Base-by-base conservation (phyloP, 2,888 invertebrate species). In the Heliconius ethilla region DNA sequence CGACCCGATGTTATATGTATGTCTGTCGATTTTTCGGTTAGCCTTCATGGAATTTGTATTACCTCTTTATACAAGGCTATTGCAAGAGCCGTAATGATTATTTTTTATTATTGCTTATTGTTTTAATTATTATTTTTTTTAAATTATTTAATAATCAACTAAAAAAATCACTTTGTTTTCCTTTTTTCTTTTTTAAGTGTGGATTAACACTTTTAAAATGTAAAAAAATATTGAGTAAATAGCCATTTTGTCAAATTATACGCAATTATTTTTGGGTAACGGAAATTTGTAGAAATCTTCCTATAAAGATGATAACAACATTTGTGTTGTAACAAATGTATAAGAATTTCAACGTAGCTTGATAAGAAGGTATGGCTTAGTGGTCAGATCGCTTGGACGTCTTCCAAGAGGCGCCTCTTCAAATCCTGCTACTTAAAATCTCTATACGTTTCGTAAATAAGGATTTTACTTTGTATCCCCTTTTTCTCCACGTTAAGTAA, bases 31-130 rank as follows among this genome's bases (percentile, higher is more conserved):
- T 40, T 67, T 40, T 40, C 67, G 37, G n/a, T 37, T 13, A 67
- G 37, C n/a, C 4, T 37, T 67, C 40, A 67, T 67, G 67, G 67
- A 67, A 67, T 67, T 67, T 37, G 37, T 67, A 40, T 67, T 67
- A 33, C 33, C 37, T 66, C 33, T 66, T 66, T 66, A 66, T 66
- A 37, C 33, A 22, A 66, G 66, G 22, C 22, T 4, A 11, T 22
- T 67, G n/a, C n/a, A n/a, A 67, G n/a, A 37, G 37, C 10, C 25
- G 37, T 40, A 13, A 33, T 33, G 3, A 4, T 22, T 10, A 33
- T 29, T 33, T 65, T 65, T 66, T 33, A 33, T 66, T 27, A n/a
- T 59, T 65, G 63, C 27, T 63, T 63, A 10, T 13, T 33, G 33
- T 33, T 45, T 45, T 45, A 15, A 45, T 45, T 45, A 45, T 51